phyloP scores from a whole-genome alignment of 1,140 invertebrate species.

The Choristoneura fumiferana region DNA sequence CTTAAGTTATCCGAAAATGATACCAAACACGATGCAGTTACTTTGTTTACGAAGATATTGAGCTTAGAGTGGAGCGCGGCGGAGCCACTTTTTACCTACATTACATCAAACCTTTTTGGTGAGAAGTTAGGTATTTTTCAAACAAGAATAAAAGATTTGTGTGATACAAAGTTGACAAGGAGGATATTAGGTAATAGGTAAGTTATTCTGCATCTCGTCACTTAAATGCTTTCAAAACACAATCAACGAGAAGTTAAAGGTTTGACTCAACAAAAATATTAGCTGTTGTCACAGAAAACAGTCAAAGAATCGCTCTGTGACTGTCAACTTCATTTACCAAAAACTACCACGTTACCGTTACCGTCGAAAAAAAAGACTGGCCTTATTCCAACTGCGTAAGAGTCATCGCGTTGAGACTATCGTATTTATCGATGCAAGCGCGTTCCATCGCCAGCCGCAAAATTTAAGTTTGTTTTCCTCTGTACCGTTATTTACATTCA shows the following conservation, averaged over 20 bases:
- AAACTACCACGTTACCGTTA: not conserved
- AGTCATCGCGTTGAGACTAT: not conserved
- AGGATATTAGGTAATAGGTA: no score
- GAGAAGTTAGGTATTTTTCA: no score
- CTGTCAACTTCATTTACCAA: slow-evolving; percentile 34
- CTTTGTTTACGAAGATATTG: no score
- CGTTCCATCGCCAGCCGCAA: not conserved
- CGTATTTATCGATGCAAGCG: not conserved
- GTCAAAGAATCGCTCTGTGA: slow-evolving; percentile 39
- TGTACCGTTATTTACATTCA: slow-evolving; percentile 51
- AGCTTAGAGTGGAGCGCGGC: no score
- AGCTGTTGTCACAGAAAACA: slow-evolving; percentile 47
- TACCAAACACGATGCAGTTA: no score
- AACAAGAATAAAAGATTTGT: no score
- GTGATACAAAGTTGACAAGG: no score
- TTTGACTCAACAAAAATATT: slow-evolving; percentile 44
- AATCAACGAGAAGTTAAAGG: slow-evolving; percentile 58
- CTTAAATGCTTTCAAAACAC: slow-evolving; percentile 52
- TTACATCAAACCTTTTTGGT: no score
- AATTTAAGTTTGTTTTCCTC: slow-evolving; percentile 9
- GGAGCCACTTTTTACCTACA: no score
- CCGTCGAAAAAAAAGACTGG: not conserved
- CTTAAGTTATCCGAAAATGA: no score
- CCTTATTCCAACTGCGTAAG: not conserved
- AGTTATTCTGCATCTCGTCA: not conserved